Evolutionary conservation across 2,888 invertebrate genomes (phyloP).

Genomic region (Amiota communis): DNA sequence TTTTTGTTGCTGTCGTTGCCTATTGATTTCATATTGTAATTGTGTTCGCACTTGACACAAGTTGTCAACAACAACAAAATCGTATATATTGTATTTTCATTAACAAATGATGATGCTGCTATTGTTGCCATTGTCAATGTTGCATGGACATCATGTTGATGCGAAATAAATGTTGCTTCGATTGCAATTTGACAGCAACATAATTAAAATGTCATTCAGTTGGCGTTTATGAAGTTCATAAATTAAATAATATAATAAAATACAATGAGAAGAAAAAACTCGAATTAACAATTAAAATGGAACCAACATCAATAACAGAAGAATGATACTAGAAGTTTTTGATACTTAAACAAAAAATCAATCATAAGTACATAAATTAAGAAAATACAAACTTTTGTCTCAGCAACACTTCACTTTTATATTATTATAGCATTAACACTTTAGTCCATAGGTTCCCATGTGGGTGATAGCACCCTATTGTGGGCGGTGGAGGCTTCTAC

Average conservation of each 20-base stretch:
- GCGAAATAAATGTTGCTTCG: conserved; percentile 35
- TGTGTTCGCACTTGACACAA: background rate
- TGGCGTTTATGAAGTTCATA: conserved; percentile 42
- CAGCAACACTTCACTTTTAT: too few species aligned
- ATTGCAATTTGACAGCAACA: conserved; percentile 60
- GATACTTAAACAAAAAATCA: too few species aligned
- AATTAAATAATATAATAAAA: background rate
- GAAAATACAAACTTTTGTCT: too few species aligned
- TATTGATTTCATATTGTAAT: conserved; percentile 8
- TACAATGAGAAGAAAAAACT: background rate
- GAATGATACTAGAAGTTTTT: too few species aligned
- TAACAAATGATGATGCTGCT: background rate
- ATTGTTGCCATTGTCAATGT: background rate
- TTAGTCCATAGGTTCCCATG: too few species aligned
- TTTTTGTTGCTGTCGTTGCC: background rate
- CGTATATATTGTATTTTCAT: too few species aligned
- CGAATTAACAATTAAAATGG: too few species aligned
- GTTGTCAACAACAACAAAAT: background rate
- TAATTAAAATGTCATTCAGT: conserved; percentile 64
- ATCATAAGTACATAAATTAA: too few species aligned
- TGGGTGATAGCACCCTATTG: too few species aligned
- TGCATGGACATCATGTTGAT: background rate
- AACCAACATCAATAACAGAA: background rate
- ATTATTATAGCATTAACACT: too few species aligned
- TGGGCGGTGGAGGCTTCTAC: too few species aligned